Evolutionary conservation across 2,888 invertebrate genomes (phyloP), one percentile per base, ranked within the genome.

Genomic region (Brachypalpus laphriformis): DNA sequence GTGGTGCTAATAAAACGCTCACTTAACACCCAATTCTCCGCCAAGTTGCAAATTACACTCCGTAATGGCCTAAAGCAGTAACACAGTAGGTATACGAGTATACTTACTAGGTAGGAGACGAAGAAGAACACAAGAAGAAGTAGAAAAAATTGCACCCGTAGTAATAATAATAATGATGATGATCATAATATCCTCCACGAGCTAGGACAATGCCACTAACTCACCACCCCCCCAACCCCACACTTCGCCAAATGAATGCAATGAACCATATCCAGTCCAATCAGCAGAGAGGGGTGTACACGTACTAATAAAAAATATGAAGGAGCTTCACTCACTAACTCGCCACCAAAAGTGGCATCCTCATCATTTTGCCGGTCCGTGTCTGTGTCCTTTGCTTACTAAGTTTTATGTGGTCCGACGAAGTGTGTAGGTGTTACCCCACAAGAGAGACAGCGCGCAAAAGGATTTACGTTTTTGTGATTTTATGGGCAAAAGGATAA

Each of bases 21-120:
- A 85, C 85, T 85, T 85, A 85, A 85, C 85, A 85, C 85, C 81
- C 85, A 85, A 85, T 85, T 81, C 85, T 28, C 47, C 75, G 71
- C 75, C 75, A 81, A 85, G 81, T 85, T 85, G 85, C 85, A 85
- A 85, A 85, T 85, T 85, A 85, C 81, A 81, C 81, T 80, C 74
- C 63, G 81, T 81, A 70, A 85, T 76, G 75, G 85, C 85, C 81
- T 81, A 57, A 68, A 70, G 83, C 80, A 63, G 49, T 45, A 77
- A 68, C 49, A 70, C 45, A 14, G 34, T 6, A 1, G 4, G 1
- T 8, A 5, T 6, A 8, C 8, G 6, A 8, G 1, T 8, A 31
- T 28, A 25, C 25, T 4, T 5, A 25, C 25, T n/a, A 37, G 25
- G 31, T 14, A 28, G 37, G 34, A 49, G 57, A 31, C 11, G 45